Evolutionary conservation across 2,113 vertebrate species (phyloP), one percentile per base, ranked within the genome.

Genomic region (Centropus bengalensis): DNA sequence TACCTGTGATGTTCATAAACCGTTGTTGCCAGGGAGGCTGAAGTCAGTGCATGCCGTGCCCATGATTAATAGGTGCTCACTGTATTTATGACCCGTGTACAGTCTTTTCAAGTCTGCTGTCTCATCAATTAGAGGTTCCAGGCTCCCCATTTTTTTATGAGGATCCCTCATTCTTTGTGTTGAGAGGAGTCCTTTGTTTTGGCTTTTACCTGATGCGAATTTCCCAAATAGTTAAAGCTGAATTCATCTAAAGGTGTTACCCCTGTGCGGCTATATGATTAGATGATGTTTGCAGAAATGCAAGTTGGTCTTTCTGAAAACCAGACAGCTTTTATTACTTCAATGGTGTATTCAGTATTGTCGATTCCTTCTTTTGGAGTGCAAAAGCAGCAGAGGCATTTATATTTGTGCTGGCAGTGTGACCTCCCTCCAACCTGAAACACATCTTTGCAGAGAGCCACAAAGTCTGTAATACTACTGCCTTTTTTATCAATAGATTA

Each of bases 391-490:
- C 0, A 0, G 81, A 91, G 85, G 67, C 62, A 69, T 91, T 91
- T 85, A 4, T 68, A 38, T 68, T 79, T 96, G 30, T 85, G 85
- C 75, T 64, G 69, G 55, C n/a, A 45, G 11, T 30, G 23, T 76
- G 88, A 85, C 82, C 40, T 85, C n/a, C 23, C 18, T 78, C 63
- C 93, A 85, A 96, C 68, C 79, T 36, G 21, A 71, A 94, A 70
- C 62, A 22, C 83, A 26, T 77, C 60, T 86, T n/a, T 82, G 36
- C 17, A 36, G 54, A 60, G 38, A 71, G n/a, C 62, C 49, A 21
- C n/a, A 23, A 69, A 85, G 27, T 60, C 55, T 55, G 3, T 86
- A 62, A 54, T 45, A 19, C 16, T 19, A 7, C 28, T 10, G 17
- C 10, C 6, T 32, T 30, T 30, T 49, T 30, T 55, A 75, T 36